A percentile compares a stretch with the other conserved stretches of the same genome.
Evolutionary conservation across 2,888 invertebrate genomes (phyloP).

Genomic region (Rhopalosiphum nymphaeae): DNA sequence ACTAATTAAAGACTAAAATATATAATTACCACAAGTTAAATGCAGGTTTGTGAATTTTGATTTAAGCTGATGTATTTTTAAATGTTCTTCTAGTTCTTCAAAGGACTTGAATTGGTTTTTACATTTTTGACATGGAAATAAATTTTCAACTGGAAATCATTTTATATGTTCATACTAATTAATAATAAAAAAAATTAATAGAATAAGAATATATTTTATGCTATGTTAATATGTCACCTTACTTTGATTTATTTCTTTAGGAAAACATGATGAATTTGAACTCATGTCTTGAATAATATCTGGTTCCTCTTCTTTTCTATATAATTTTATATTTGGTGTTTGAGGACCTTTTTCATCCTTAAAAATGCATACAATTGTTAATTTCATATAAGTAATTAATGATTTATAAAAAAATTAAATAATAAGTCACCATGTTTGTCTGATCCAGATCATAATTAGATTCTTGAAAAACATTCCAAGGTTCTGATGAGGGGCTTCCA

Average conservation of each 20-base stretch:
- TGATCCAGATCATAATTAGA: constrained; percentile 52
- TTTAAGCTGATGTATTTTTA: constrained; percentile 36
- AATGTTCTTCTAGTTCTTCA: constrained; percentile 46
- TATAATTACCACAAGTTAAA: constrained; percentile 58
- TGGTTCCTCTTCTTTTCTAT: constrained; percentile 51
- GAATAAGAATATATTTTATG: neutral
- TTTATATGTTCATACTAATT: neutral
- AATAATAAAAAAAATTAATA: neutral
- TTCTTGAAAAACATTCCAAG: constrained; percentile 60
- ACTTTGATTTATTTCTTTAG: constrained; percentile 9
- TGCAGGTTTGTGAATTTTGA: constrained; percentile 25
- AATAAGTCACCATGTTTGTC: constrained; percentile 25
- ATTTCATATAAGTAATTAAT: neutral
- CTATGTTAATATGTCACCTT: neutral
- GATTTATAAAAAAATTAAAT: neutral
- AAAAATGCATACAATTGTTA: neutral
- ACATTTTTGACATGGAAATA: constrained; percentile 71
- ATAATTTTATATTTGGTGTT: constrained; percentile 59
- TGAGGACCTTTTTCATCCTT: constrained; percentile 62
- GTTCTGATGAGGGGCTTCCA: constrained; percentile 56
- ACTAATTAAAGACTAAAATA: neutral
- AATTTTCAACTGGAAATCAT: constrained; percentile 68
- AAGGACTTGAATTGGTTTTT: constrained; percentile 68
- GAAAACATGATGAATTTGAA: constrained; percentile 51
- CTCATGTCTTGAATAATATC: constrained; percentile 9